These are phyloP conservation scores for Pterocles burchelli DNA, from an alignment of 2,113 vertebrate species.

Conservation along the genomic window DNA sequence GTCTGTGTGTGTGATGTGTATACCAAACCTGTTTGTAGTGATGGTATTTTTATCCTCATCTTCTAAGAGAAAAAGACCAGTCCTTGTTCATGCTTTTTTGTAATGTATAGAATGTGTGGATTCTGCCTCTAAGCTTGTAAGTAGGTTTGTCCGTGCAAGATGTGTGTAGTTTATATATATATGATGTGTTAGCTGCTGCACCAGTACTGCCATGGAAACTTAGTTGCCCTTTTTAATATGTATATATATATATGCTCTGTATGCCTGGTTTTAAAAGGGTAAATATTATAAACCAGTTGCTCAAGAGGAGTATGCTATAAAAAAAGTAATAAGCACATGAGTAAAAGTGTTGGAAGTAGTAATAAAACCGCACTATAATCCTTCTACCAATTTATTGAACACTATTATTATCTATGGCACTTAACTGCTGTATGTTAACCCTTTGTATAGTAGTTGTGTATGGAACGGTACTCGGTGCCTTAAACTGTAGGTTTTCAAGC, in stretches of 20 bases:
- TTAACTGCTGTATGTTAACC: background rate
- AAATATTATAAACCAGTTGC: constrained; percentile 52
- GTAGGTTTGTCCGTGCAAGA: background rate
- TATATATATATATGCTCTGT: background rate
- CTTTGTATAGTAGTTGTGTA: background rate
- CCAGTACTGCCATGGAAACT: constrained; percentile 10
- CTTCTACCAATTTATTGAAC: constrained; percentile 24
- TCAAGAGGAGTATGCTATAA: constrained; percentile 48
- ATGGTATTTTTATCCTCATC: constrained; percentile 33
- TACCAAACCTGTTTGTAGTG: background rate
- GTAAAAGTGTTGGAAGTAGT: constrained; percentile 49
- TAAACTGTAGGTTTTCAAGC: background rate
- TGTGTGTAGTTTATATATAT: background rate
- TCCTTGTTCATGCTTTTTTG: background rate
- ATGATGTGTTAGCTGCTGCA: background rate
- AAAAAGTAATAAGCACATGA: constrained; percentile 42
- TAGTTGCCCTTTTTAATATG: background rate
- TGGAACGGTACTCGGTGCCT: background rate
- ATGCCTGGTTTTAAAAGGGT: constrained; percentile 23
- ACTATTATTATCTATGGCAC: background rate
- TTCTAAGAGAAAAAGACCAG: background rate
- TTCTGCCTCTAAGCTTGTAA: background rate
- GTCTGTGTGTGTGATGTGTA: background rate
- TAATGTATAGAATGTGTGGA: background rate
- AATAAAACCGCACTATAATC: constrained; percentile 47